phyloP scores from a whole-genome alignment of 2,797 vertebrate species.

The Lutjanus campechanus region DNA sequence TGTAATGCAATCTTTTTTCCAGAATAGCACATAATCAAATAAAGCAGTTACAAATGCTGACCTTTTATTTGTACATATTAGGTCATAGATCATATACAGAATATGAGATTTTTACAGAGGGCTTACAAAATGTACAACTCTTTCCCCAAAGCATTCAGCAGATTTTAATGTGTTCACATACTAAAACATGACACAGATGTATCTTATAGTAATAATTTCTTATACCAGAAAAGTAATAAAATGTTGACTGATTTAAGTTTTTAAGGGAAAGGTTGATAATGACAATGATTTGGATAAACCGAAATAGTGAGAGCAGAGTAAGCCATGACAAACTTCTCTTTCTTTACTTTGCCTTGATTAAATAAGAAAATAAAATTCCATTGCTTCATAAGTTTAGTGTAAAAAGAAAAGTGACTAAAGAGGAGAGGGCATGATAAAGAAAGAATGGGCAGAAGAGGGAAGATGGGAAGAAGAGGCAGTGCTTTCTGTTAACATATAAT shows the following conservation, averaged over 20 bases:
- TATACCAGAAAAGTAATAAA: neutral
- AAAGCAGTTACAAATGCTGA: conserved; percentile 1
- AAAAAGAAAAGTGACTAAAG: neutral
- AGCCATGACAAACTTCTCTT: neutral
- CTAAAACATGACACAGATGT: neutral
- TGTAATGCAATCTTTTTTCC: neutral
- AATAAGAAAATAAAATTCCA: neutral
- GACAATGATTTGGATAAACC: neutral
- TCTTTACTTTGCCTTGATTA: neutral
- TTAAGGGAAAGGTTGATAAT: neutral
- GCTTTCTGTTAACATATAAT: neutral
- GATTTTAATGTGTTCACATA: neutral
- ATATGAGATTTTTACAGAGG: too few species aligned
- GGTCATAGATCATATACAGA: too few species aligned
- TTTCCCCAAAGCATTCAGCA: conserved; percentile 1
- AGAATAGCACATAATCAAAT: neutral
- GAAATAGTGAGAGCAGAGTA: neutral
- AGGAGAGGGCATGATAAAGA: neutral
- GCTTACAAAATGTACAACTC: neutral
- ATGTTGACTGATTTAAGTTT: neutral
- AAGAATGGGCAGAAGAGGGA: too few species aligned
- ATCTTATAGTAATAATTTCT: neutral
- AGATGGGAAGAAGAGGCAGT: neutral
- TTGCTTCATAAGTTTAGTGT: neutral
- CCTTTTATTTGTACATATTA: neutral